A percentile compares a stretch with the other conserved stretches of the same genome.
phyloP scores from a whole-genome alignment of 2,888 invertebrate genomes.

The Hemistola chrysoprasaria region DNA sequence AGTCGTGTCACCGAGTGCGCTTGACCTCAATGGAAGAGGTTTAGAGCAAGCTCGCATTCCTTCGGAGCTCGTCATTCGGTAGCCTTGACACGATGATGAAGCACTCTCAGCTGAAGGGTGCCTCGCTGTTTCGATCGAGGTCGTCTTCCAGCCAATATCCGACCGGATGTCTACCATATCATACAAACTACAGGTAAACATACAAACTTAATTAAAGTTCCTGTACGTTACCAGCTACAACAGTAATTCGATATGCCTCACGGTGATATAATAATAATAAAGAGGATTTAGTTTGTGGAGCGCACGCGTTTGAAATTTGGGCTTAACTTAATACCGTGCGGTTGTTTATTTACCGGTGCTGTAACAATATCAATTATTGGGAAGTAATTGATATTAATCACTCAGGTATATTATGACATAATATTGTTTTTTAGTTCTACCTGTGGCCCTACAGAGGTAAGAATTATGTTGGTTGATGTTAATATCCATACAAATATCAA shows the following conservation, averaged over 20 bases:
- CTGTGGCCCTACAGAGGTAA: no score
- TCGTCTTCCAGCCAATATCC: conserved; percentile 52
- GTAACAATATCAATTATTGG: no score
- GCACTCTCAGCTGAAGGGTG: conserved; percentile 54
- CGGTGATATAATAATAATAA: conserved; percentile 23
- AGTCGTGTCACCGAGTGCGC: conserved; percentile 32
- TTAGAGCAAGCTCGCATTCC: conserved; percentile 48
- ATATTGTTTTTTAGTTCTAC: no score
- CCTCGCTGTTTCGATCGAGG: conserved; percentile 56
- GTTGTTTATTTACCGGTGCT: no score
- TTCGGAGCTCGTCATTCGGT: conserved; percentile 46
- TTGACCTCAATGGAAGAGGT: conserved; percentile 47
- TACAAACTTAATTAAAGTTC: conserved; percentile 40
- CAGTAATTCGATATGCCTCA: conserved; percentile 25
- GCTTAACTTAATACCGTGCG: no score
- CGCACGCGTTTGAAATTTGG: neutral
- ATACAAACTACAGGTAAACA: conserved; percentile 31
- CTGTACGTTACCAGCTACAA: conserved; percentile 21
- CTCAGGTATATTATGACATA: no score
- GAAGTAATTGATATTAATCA: no score
- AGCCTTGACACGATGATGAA: conserved; percentile 43
- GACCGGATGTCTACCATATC: conserved; percentile 36
- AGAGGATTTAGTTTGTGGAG: conserved; percentile 6
- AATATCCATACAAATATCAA: no score
- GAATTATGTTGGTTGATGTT: no score